Base-by-base conservation (phyloP, 2,113 vertebrate genomes). In the Petroica traversi region DNA sequence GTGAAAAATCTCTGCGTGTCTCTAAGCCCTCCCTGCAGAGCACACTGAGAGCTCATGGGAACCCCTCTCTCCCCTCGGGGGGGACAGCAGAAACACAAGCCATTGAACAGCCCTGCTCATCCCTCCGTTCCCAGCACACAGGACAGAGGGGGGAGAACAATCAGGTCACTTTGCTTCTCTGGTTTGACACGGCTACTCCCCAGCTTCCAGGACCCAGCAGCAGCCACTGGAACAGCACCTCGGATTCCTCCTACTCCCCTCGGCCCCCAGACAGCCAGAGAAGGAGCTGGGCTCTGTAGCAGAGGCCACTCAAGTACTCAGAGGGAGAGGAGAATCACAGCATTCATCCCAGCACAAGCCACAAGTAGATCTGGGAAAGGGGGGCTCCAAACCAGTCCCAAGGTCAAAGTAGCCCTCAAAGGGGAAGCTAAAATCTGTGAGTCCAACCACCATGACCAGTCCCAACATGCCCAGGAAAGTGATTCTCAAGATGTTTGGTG, bases 61-160 rank as follows among this genome's bases (percentile, higher is more conserved):
- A 6, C 3, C 17, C 15, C 22, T 23, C 64, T 18, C 18, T 31
- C 55, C 29, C 25, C 6, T 5, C 0, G 0, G 7, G 12, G 20
- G 22, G 19, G 0, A 1, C 24, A 48, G 48, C 12, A 22, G 18
- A 33, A 36, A 62, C 33, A 46, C 8, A 9, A n/a, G 7, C 8
- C 73, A 61, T 8, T 6, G 10, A 34, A 38, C 40, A 52, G 40
- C 43, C 25, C 31, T n/a, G n/a, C 62, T 38, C 34, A 8, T 12
- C 40, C 49, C 72, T 80, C 38, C 48, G 38, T 86, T 19, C 31
- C 49, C 17, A n/a, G 36, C 48, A 64, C 88, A 23, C 43, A 24
- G 43, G 34, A 22, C 22, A 28, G 23, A 49, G 14, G 1, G 1
- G 29, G 5, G 6, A 48, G 33, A 33, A 45, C 25, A 73, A 72